Base-by-base conservation (phyloP, 1,140 invertebrate genomes). In the Xylocopa sonorina region DNA sequence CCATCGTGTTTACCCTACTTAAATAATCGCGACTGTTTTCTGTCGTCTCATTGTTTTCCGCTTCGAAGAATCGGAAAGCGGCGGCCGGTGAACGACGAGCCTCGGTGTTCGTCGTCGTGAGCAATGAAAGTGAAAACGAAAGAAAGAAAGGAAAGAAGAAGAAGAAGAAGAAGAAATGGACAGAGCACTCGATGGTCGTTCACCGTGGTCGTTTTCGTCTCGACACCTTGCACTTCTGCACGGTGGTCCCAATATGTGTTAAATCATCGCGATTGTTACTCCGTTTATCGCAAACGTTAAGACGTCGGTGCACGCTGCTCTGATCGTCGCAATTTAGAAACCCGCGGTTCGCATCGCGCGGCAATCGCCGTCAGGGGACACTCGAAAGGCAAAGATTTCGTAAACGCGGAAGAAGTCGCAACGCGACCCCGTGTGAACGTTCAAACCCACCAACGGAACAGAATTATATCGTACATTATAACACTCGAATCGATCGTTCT, bases 181-280 rank as follows among this genome's bases (percentile, higher is more conserved):
- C n/a, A n/a, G n/a, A n/a, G n/a, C n/a, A n/a, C n/a, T n/a, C n/a
- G n/a, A n/a, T n/a, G 18, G 27, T n/a, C 41, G 63, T 48, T 24
- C 63, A n/a, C 34, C 41, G 62, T 64, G 1, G 32, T 50, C 66
- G 66, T 38, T 50, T 55, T 66, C 46, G 18, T 58, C 60, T 55
- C 53, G n/a, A 71, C 83, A 85, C 84, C 84, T 66, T 82, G 84
- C 84, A 78, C 79, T 76, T 81, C 29, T 78, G 84, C 84, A 85
- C 64, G 84, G 84, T 85, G 84, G 84, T 85, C 84, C 84, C 83
- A 81, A 74, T 68, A 51, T 84, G 57, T 55, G 64, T 80, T 69
- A 51, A n/a, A 53, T 77, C 48, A 46, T 68, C 82, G 62, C 77
- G 64, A 41, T 77, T 78, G 55, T 48, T n/a, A 46, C 53, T 64